These are phyloP conservation scores for Chrysemys picta DNA, from an alignment of 2,113 vertebrate genomes.

Conservation along the genomic window DNA sequence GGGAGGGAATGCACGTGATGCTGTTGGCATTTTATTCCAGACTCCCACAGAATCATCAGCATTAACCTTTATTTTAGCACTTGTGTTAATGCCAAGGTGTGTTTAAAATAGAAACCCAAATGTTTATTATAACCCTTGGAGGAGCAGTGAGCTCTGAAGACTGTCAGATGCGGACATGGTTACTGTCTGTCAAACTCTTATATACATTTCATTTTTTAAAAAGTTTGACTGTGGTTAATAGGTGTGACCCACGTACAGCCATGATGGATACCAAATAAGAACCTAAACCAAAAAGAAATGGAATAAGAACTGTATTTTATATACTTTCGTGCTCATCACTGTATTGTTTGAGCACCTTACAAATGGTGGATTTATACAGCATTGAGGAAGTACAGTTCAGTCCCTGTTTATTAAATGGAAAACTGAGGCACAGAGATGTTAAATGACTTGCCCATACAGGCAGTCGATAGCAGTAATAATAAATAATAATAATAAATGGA, in stretches of 20 bases:
- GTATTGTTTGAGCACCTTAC: not conserved
- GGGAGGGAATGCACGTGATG: not conserved
- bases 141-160: not conserved
- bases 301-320: not conserved
- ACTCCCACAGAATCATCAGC: not conserved
- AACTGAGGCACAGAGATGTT: not conserved
- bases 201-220: not conserved
- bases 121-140: accelerated
- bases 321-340: accelerated
- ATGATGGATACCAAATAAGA: not conserved
- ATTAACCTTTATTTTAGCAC: not conserved
- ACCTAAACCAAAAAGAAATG: not conserved
- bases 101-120: not conserved
- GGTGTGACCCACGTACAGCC: not conserved
- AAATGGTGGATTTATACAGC: not conserved
- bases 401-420: not conserved
- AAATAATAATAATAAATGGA: no score
- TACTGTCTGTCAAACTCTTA: not conserved
- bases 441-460: not conserved
- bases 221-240: not conserved
- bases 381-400: not conserved
- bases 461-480: not conserved
- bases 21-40: not conserved
- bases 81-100: not conserved
- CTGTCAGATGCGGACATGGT: not conserved